Conservation (phyloP, 2,888 invertebrate species). For the Tetragnatha montana region DNA sequence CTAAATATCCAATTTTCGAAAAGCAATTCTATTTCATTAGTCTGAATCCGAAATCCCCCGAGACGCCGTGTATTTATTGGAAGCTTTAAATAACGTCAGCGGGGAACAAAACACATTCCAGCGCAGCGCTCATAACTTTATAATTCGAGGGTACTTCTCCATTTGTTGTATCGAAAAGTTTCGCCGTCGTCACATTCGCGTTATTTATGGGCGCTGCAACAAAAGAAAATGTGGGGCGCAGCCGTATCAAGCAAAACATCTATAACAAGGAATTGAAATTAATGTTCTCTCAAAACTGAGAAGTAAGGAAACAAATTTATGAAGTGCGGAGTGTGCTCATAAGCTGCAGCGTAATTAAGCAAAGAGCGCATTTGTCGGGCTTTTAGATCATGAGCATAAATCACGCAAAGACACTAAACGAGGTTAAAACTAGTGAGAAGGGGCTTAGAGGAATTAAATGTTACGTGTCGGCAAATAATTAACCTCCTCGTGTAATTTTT, state of each 20-base stretch:
- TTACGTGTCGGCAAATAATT: slow-evolving; percentile 64
- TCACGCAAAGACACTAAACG: slow-evolving; percentile 42
- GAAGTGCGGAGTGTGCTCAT: slow-evolving; percentile 43
- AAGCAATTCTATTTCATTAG: neutral
- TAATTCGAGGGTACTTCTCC: neutral
- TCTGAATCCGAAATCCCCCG: neutral
- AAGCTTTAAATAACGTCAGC: neutral
- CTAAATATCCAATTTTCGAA: neutral
- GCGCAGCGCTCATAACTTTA: neutral
- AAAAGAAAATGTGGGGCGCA: slow-evolving; percentile 37
- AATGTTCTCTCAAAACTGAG: slow-evolving; percentile 62
- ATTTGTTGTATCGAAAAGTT: slow-evolving; percentile 9
- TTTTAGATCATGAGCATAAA: slow-evolving; percentile 59
- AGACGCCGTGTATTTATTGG: neutral
- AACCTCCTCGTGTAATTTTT: slow-evolving; percentile 48
- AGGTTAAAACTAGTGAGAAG: neutral
- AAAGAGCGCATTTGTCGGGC: slow-evolving; percentile 48
- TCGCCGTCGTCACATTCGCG: slow-evolving; percentile 1
- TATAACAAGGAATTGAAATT: slow-evolving; percentile 63
- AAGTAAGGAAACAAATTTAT: slow-evolving; percentile 64
- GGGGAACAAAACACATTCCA: neutral
- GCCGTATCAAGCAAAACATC: slow-evolving; percentile 53
- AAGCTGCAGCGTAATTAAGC: slow-evolving; percentile 55
- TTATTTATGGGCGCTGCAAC: slow-evolving; percentile 39
- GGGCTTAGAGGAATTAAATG: slow-evolving; percentile 61